A percentile compares a stretch with the other conserved stretches of the same genome.
Conservation (phyloP, 2,113 vertebrate genomes). For the Trogon surrucura region DNA sequence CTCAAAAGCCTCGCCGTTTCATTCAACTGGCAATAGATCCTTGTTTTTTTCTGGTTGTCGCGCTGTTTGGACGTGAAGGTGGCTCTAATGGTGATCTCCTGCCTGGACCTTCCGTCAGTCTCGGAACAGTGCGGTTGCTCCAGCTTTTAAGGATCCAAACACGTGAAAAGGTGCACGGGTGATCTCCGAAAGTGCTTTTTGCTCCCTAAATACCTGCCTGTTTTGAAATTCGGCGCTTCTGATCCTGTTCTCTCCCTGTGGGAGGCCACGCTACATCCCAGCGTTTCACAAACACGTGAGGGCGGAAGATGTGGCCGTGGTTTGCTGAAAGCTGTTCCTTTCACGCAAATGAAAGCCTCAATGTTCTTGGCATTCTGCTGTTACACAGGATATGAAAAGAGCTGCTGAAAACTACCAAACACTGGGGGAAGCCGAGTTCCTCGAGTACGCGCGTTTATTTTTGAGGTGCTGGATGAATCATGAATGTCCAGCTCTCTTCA, state of each 20-base stretch:
- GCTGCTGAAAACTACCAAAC: background rate
- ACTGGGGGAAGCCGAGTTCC: background rate
- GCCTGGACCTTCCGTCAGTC: background rate
- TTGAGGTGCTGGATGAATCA: background rate
- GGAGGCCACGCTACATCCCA: background rate
- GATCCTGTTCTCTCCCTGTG: background rate
- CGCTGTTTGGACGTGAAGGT: rapidly evolving
- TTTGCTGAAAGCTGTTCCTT: background rate
- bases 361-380: background rate
- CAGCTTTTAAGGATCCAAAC: background rate
- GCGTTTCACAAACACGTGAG: background rate
- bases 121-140: too few species aligned
- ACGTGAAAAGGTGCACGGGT: background rate
- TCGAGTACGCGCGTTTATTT: rapidly evolving
- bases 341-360: background rate
- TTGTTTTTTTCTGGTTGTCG: background rate
- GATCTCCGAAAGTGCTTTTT: background rate
- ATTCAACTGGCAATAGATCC: background rate
- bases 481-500: background rate
- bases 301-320: background rate
- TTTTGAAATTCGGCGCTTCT: background rate
- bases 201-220: background rate
- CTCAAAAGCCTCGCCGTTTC: background rate
- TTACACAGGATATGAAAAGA: background rate
- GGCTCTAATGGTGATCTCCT: background rate